Base-by-base conservation (phyloP, 2,888 invertebrate genomes). In the Mantis religiosa region DNA sequence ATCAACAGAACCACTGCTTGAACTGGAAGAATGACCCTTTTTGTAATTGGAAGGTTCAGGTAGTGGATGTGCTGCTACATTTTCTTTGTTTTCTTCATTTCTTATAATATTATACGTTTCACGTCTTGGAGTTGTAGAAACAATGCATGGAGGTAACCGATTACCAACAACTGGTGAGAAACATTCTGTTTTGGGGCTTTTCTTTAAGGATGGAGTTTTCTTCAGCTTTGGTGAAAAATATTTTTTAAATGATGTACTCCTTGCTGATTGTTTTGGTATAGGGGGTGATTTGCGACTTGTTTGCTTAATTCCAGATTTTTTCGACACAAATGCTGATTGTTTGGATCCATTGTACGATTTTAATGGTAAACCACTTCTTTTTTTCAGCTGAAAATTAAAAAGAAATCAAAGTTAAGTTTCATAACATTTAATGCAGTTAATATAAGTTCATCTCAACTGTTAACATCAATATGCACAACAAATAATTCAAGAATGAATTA, bases 1-100 rank as follows among this genome's bases (percentile, higher is more conserved):
- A 92, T 96, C 96, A 1, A 94, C 25, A 15, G 41, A 25, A 28
- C n/a, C 3, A 83, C 15, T 34, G n/a, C 25, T 27, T 34, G 27
- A 12, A 20, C 41, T 85, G 25, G 54, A 28, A n/a, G 28, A 3
- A 27, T 25, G 54, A 71, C 34, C 54, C 6, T 71, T 71, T 4
- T 71, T 71, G 54, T 2, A 20, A 1, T 4, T 3, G 6, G 25
- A 71, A 71, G 15, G 7, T 71, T 71, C 54, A 71, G 54, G 15
- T 20, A 20, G 20, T 20, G 54, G 54, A 6, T 7, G 20, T 71
- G 54, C 8, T 87, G 54, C 82, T 87, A 27, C 28, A 54, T 83
- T 84, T 84, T 71, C 88, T 27, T 84, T 83, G 41, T 84, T 54
- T 28, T 20, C 34, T 82, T 83, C 83, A 15, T 83, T 82, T 25